These are phyloP conservation scores for Rhodophaea formosa DNA, from an alignment of 2,888 invertebrate genomes.

Conservation along the genomic window DNA sequence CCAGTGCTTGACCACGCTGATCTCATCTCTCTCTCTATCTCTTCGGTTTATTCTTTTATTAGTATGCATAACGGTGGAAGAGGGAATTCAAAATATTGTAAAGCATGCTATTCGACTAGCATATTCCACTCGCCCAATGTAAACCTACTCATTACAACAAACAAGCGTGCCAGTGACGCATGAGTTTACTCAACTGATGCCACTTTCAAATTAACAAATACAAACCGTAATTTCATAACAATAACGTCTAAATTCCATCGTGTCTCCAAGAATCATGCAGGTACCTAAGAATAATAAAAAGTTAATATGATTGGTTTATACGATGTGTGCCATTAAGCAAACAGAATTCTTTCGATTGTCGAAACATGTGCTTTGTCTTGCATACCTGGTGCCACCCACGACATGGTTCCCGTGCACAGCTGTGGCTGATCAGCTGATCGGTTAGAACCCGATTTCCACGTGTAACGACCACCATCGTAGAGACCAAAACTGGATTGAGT, in stretches of 20 bases:
- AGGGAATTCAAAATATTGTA: too few species aligned
- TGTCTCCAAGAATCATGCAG: neutral
- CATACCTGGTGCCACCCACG: neutral
- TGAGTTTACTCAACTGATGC: conserved; percentile 15
- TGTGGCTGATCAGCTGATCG: too few species aligned
- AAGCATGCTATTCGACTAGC: neutral
- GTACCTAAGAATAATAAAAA: conserved; percentile 14
- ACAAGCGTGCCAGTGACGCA: conserved; percentile 14
- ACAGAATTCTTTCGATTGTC: conserved; percentile 11
- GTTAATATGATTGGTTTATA: conserved; percentile 4
- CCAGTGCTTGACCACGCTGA: too few species aligned
- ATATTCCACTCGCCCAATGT: neutral
- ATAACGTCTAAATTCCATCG: neutral
- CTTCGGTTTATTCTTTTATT: too few species aligned
- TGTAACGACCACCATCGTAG: too few species aligned
- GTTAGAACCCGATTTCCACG: too few species aligned
- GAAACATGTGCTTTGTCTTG: conserved; percentile 2
- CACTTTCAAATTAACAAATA: neutral
- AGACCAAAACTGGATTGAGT: too few species aligned
- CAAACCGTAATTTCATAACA: neutral
- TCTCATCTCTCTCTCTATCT: too few species aligned
- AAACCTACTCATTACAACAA: conserved; percentile 1
- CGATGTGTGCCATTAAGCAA: conserved; percentile 10
- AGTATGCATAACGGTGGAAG: too few species aligned
- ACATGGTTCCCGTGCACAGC: neutral